Evolutionary conservation across 37 sponge, comb jelly and placozoan genomes (phyloP).

Genomic region (Beroe ovata): DNA sequence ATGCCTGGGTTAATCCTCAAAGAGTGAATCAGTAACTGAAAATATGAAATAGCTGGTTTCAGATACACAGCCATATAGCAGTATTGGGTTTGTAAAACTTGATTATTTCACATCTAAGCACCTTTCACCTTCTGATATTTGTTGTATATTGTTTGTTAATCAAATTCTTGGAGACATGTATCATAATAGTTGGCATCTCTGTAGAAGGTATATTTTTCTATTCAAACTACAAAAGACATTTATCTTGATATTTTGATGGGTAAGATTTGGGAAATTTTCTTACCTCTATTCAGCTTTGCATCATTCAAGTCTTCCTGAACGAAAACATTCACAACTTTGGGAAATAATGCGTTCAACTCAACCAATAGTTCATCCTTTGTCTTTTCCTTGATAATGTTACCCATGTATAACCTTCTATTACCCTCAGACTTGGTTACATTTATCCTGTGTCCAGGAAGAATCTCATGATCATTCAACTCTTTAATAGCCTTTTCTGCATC

Average conservation of each 20-base stretch:
- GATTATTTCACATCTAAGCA: no score
- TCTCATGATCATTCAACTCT: slow-evolving; percentile 33
- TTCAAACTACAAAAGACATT: no score
- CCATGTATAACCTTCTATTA: slow-evolving; percentile 59
- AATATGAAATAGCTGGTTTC: no score
- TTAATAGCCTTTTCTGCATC: slow-evolving; percentile 17
- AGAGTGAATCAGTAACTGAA: background rate
- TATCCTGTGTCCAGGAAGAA: background rate
- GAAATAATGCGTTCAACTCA: background rate
- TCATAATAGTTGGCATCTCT: no score
- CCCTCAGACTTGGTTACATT: slow-evolving; percentile 41
- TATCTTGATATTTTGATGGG: no score
- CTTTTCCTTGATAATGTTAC: slow-evolving; percentile 60
- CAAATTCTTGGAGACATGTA: no score
- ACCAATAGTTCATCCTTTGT: slow-evolving; percentile 2
- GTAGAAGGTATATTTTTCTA: no score
- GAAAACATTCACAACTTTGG: slow-evolving; percentile 1
- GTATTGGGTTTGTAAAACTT: no score
- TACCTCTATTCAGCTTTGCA: slow-evolving; percentile 7
- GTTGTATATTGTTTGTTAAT: no score
- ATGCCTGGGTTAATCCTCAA: background rate
- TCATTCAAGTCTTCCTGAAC: slow-evolving; percentile 28
- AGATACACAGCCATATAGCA: no score
- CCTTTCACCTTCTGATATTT: no score
- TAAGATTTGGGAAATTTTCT: no score